Percentiles rank a stretch among this genome's conserved stretches.
These are phyloP conservation scores for Orchesella cincta DNA, from an alignment of 1,140 invertebrate species.

Conservation along the genomic window DNA sequence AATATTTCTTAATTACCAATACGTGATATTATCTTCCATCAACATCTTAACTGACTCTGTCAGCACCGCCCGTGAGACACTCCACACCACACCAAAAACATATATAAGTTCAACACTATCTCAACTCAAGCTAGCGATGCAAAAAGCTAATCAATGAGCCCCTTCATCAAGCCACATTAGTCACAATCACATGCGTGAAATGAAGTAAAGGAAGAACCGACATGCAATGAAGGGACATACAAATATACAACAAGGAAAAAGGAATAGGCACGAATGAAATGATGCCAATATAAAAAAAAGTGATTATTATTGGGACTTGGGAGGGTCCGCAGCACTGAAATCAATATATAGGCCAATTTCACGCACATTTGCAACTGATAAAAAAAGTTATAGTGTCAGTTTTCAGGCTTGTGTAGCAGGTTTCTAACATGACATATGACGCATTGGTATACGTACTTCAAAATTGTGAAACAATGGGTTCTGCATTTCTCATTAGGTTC, in stretches of 20 bases:
- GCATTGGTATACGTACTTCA: background rate
- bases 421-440: background rate
- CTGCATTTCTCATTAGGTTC: background rate
- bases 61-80: background rate
- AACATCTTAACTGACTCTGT: background rate
- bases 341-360: background rate
- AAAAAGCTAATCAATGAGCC: background rate
- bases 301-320: background rate
- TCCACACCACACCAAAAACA: background rate
- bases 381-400: background rate
- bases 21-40: constrained; percentile 10
- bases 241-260: background rate
- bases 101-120: background rate
- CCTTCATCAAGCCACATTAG: background rate
- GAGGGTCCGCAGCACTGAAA: background rate
- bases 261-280: background rate
- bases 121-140: background rate
- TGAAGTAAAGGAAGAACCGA: too few species aligned
- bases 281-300: background rate
- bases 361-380: background rate
- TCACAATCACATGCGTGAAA: background rate
- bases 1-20: constrained; percentile 14
- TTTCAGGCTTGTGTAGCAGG: too few species aligned
- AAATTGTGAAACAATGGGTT: background rate
- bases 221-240: background rate